These are phyloP conservation scores for Zosterops japonicus DNA, from an alignment of 2,113 vertebrate species.

Conservation along the genomic window DNA sequence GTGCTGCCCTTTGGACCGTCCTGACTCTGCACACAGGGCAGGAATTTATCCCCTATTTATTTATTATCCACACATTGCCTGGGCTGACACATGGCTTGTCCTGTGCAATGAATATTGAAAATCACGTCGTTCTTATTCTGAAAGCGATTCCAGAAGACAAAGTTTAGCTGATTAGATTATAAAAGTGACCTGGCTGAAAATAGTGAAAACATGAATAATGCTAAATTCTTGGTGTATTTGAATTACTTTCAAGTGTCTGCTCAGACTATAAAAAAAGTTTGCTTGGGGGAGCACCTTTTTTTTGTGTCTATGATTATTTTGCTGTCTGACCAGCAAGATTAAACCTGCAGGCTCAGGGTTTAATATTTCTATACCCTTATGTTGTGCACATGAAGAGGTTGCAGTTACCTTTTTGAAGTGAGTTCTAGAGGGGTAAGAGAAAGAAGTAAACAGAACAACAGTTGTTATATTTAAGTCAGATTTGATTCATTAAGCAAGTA, in stretches of 20 bases:
- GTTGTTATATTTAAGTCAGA: background rate
- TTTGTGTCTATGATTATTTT: background rate
- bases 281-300: background rate
- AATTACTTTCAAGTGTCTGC: background rate
- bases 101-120: background rate
- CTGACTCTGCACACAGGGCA: background rate
- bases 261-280: background rate
- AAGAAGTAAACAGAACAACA: background rate
- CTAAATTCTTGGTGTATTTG: background rate
- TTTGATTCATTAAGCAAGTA: background rate
- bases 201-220: background rate
- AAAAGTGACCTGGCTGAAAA: conserved; percentile 8
- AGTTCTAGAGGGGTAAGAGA: too few relatives aligned
- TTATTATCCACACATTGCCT: background rate
- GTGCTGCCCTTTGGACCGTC: background rate
- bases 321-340: background rate
- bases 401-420: background rate
- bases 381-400: background rate
- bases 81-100: background rate
- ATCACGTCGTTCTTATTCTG: background rate
- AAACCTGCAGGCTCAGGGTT: background rate
- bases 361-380: background rate
- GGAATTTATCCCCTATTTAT: background rate
- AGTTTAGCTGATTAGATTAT: conserved; percentile 18
- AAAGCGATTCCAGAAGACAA: background rate